Base-by-base conservation (phyloP, 1,140 invertebrate species). In the Drosophila bocqueti region DNA sequence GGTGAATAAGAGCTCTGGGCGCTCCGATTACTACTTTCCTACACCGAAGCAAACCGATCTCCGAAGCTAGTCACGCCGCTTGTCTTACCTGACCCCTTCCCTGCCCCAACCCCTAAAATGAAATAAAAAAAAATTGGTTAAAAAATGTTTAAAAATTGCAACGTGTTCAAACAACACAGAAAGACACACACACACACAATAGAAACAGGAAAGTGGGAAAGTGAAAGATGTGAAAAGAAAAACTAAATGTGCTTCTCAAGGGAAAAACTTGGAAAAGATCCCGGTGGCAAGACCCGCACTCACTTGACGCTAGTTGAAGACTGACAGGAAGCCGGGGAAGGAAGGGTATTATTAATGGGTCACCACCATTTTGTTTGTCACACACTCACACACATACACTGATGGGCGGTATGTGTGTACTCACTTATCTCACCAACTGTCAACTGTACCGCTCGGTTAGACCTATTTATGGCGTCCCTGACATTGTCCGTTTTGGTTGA, bases 301-400 rank as follows among this genome's bases (percentile, higher is more conserved):
- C 76, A 81, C 82, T 75, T 50, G 74, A 59, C 43, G 54, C 11
- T 55, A 40, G 36, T 49, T 71, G 69, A 54, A 47, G 76, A 85
- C 45, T 73, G 21, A 57, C 26, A 57, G 43, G 11, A 46, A 34
- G 81, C 38, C 31, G 62, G n/a, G 47, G 34, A 24, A 18, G 47
- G 58, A 47, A 47, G 18, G n/a, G 46, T 62, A 45, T 54, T 72
- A 62, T 79, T 62, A 62, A 71, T 83, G 50, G 66, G 75, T 79
- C 69, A 73, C 83, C 80, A 79, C 83, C 84, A 78, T 67, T 77
- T 76, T 59, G 67, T 68, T 68, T 71, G 49, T 21, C 49, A 46
- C 31, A 16, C 11, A 21, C 49, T 38, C 21, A 16, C 11, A 26
- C 2, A 29, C 21, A 49, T 16, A 26, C 46, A 15, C 13, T 9